phyloP scores from a whole-genome alignment of 2,797 vertebrate species.

The Chloroceryle amazona region DNA sequence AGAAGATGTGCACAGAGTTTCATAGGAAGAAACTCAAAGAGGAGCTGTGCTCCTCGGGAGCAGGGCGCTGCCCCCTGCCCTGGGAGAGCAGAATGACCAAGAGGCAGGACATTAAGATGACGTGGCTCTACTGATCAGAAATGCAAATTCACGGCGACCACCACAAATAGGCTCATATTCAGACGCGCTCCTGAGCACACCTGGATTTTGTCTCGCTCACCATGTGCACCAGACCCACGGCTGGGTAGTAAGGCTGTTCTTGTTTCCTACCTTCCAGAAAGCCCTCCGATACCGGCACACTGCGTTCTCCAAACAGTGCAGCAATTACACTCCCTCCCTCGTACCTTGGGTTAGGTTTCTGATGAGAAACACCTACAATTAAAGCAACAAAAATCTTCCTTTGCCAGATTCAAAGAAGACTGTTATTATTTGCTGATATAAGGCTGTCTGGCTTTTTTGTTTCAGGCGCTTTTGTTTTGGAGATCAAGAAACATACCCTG shows the following conservation, averaged over 20 bases:
- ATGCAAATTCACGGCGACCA: background rate
- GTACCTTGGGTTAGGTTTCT: background rate
- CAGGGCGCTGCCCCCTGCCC: background rate
- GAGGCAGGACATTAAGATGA: background rate
- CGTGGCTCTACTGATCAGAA: background rate
- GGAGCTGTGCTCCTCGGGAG: background rate
- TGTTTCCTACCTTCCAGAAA: background rate
- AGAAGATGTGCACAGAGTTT: background rate
- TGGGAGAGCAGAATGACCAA: background rate
- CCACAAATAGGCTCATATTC: background rate
- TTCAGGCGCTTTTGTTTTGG: background rate
- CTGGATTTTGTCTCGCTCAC: background rate
- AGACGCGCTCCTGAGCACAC: background rate
- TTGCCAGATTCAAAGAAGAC: background rate
- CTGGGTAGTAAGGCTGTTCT: background rate
- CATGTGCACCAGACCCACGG: rapidly evolving
- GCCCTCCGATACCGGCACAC: background rate
- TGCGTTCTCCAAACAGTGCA: background rate
- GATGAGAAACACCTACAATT: background rate
- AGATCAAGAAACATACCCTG: background rate
- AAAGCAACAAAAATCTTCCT: background rate
- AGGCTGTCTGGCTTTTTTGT: background rate
- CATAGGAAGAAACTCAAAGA: background rate
- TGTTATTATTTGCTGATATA: background rate
- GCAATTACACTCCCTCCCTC: background rate